Conservation (phyloP, 1,140 invertebrate species). For the Homalodisca vitripennis region DNA sequence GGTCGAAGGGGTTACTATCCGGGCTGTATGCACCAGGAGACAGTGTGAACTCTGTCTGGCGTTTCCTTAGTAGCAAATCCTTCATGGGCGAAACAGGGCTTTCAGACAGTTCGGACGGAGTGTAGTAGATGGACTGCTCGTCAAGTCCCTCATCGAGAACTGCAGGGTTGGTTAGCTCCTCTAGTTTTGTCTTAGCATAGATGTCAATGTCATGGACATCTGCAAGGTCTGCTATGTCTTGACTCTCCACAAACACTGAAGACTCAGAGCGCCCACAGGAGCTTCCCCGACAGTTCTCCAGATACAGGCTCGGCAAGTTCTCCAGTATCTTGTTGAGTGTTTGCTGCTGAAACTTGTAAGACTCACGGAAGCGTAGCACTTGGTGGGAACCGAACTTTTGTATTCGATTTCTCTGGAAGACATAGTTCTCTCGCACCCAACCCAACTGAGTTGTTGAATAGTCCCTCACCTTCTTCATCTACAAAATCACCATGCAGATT, state of each 20-base stretch:
- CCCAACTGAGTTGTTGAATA: conserved; percentile 88
- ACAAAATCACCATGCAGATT: no score
- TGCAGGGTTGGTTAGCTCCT: conserved; percentile 58
- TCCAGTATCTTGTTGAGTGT: conserved; percentile 92
- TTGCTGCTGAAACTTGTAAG: conserved; percentile 94
- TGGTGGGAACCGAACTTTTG: conserved; percentile 93
- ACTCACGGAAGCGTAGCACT: conserved; percentile 81
- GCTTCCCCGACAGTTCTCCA: conserved; percentile 89
- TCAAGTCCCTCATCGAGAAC: conserved; percentile 43
- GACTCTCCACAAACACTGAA: conserved; percentile 59
- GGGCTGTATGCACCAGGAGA: background rate
- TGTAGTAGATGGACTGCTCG: conserved; percentile 70
- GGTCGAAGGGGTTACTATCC: background rate
- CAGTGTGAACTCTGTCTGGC: background rate
- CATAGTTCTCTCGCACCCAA: conserved; percentile 92
- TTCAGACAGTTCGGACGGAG: conserved; percentile 64
- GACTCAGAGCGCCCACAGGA: conserved; percentile 80
- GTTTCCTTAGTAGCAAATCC: background rate
- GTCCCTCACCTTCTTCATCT: conserved; percentile 82
- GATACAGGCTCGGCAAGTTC: conserved; percentile 88
- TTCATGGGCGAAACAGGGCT: conserved; percentile 34
- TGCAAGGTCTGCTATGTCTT: background rate
- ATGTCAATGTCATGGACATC: conserved; percentile 45
- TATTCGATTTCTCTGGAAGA: conserved; percentile 91
- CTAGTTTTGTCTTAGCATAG: conserved; percentile 58